phyloP scores from a whole-genome alignment of 2,113 vertebrate genomes.

The Centropus bengalensis region DNA sequence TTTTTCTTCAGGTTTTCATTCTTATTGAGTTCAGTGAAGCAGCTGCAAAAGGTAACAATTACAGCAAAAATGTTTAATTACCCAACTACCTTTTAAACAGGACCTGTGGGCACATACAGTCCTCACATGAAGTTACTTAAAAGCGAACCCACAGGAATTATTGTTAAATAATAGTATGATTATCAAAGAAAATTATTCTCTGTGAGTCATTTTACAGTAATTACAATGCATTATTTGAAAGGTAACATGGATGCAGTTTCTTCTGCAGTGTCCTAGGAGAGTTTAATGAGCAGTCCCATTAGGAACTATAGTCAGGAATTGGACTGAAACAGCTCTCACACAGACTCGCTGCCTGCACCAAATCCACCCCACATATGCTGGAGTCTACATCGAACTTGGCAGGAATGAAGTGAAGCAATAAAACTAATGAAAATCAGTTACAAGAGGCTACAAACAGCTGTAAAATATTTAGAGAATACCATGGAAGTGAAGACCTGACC shows the following conservation, averaged over 20 bases:
- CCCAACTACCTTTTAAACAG: conserved; percentile 44
- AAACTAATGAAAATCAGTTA: conserved; percentile 44
- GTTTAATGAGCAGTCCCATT: not conserved
- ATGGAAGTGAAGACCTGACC: not conserved
- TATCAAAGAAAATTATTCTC: conserved; percentile 56
- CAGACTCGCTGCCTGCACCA: not conserved
- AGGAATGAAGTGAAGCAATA: conserved; percentile 2
- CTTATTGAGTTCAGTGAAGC: conserved; percentile 10
- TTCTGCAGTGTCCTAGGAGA: not conserved
- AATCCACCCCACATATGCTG: not conserved
- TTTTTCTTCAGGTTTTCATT: not conserved
- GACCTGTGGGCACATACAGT: conserved; percentile 44
- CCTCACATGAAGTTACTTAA: conserved; percentile 45
- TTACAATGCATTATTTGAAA: conserved; percentile 46
- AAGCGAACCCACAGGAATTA: conserved; percentile 65
- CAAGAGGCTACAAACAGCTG: conserved; percentile 11
- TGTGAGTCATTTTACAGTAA: conserved; percentile 47
- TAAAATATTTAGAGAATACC: conserved; percentile 20
- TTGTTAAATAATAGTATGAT: conserved; percentile 48
- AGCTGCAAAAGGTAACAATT: conserved; percentile 47
- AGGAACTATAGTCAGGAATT: not conserved
- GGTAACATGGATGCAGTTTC: not conserved
- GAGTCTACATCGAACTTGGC: not conserved
- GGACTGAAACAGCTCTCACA: not conserved
- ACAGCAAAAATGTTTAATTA: conserved; percentile 55